Conservation (phyloP, 92 coral and sea anemone species). For the Epizoanthus ramosus region DNA sequence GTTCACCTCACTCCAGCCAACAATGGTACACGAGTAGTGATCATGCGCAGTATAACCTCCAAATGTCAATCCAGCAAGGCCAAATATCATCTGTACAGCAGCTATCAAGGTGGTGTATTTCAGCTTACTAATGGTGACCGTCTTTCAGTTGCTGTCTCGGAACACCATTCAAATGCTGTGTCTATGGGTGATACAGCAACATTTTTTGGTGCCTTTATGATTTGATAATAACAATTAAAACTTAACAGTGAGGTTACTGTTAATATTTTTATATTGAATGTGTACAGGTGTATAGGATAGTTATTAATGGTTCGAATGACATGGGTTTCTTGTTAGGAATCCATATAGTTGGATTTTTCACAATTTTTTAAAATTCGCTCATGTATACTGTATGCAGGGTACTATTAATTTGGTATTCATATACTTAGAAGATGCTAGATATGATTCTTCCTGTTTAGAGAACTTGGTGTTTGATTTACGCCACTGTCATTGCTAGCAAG, state of each 20-base stretch:
- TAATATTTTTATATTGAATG: background rate
- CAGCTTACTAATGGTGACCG: conserved; percentile 62
- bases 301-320: background rate
- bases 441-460: background rate
- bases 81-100: conserved; percentile 66
- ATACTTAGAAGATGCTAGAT: too few relatives aligned
- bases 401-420: background rate
- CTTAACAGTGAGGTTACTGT: conserved; percentile 13
- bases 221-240: conserved; percentile 17
- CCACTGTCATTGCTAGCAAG: conserved; percentile 27
- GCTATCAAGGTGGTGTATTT: conserved; percentile 90
- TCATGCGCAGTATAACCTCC: conserved; percentile 83
- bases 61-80: conserved; percentile 66
- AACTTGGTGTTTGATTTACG: background rate
- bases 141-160: conserved; percentile 74
- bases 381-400: conserved; percentile 12
- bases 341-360: background rate
- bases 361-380: conserved; percentile 1
- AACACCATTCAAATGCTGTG: conserved; percentile 47
- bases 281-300: conserved; percentile 44
- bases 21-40: conserved; percentile 59
- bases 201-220: conserved; percentile 88
- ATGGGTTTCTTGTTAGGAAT: background rate
- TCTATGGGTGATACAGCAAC: conserved; percentile 79
- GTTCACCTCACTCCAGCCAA: conserved; percentile 64